These are phyloP conservation scores for Craterocephalus amniculus DNA, from an alignment of 2,797 vertebrate species.

Conservation along the genomic window DNA sequence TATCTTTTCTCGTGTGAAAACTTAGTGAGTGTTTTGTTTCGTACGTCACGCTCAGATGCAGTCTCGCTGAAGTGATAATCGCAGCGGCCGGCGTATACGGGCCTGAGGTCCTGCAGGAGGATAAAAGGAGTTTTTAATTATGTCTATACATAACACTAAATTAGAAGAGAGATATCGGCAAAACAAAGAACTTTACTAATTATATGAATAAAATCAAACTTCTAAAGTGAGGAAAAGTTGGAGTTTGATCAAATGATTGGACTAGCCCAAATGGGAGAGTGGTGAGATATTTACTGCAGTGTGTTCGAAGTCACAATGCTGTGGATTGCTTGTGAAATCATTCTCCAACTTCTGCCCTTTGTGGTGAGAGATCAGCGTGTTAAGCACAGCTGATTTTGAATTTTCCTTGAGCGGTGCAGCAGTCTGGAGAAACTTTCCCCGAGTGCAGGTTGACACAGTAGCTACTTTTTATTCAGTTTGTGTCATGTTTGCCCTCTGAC, in stretches of 20 bases:
- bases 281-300: no score
- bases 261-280: neutral
- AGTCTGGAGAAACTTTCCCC: no score
- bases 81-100: conserved; percentile 93
- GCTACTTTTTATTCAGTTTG: no score
- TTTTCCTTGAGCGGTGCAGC: no score
- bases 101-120: conserved; percentile 89
- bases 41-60: conserved; percentile 83
- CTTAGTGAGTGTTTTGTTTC: conserved; percentile 26
- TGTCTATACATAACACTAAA: neutral
- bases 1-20: neutral
- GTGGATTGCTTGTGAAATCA: neutral
- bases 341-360: neutral
- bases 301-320: neutral
- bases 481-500: no score
- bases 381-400: no score
- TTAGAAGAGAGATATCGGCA: neutral
- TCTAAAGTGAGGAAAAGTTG: neutral
- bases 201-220: neutral
- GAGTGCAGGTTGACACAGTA: no score
- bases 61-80: conserved; percentile 89
- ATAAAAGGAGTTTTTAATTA: conserved; percentile 8
- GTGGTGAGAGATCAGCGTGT: no score
- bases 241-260: no score
- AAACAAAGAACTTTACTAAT: neutral